Evolutionary conservation across 2,797 vertebrate species (phyloP).

Genomic region (Cynopterus sphinx): DNA sequence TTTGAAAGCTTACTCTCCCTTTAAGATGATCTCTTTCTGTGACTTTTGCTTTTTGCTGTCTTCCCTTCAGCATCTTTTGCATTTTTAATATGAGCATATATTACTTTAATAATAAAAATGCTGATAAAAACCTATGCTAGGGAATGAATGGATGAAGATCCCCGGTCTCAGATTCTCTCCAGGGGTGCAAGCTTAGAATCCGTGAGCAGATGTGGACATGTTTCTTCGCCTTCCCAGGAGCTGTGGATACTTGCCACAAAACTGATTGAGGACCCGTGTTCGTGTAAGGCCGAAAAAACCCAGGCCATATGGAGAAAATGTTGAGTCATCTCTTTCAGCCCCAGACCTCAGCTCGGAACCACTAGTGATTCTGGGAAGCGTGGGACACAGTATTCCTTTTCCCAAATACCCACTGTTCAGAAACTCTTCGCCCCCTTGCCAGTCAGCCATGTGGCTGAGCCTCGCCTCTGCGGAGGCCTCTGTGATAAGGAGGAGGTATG

Average conservation of each 20-base stretch:
- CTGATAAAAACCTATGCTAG: background rate
- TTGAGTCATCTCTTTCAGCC: slow-evolving; percentile 15
- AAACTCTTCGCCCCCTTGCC: background rate
- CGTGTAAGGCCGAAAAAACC: slow-evolving; percentile 48
- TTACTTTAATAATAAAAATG: background rate
- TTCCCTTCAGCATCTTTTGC: background rate
- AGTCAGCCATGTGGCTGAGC: background rate
- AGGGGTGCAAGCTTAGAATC: background rate
- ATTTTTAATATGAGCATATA: background rate
- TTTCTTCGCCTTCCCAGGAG: background rate
- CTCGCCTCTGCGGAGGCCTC: background rate
- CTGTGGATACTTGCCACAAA: background rate
- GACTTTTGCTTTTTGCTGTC: background rate
- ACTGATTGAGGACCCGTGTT: background rate
- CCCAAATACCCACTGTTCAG: background rate
- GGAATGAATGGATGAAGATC: background rate
- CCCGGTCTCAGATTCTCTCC: background rate
- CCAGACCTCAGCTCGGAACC: background rate
- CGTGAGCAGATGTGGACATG: fast-evolving
- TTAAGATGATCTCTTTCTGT: background rate
- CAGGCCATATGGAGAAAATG: background rate
- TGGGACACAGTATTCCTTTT: background rate
- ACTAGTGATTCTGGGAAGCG: background rate
- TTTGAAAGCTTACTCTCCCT: background rate
- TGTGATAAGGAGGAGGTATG: background rate